Percentiles rank a stretch among this genome's conserved stretches.
phyloP scores from a whole-genome alignment of 2,113 vertebrate species.

The Capricornis sumatraensis region DNA sequence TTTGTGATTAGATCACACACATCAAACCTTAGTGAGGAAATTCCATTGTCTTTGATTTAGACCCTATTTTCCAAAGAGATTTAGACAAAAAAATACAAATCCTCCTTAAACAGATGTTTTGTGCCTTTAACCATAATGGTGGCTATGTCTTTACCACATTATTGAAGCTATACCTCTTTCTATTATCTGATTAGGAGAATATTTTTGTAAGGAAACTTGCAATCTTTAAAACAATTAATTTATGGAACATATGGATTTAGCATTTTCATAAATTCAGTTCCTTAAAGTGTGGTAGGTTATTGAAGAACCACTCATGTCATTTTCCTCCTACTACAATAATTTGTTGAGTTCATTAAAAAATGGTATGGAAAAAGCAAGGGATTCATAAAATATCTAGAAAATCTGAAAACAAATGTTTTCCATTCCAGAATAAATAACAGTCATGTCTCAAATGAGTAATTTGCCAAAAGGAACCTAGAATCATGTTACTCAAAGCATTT shows the following conservation, averaged over 20 bases:
- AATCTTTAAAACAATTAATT: not conserved
- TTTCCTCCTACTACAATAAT: not conserved
- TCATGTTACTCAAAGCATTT: not conserved
- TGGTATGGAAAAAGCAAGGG: not conserved
- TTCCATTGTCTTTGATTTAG: not conserved
- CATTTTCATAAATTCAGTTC: not conserved
- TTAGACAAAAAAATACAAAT: not conserved
- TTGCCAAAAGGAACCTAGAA: not conserved
- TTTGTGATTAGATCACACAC: not conserved
- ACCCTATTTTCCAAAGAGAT: not conserved
- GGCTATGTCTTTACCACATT: not conserved
- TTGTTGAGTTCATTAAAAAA: not conserved
- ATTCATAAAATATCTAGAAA: not conserved
- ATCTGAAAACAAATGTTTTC: not conserved
- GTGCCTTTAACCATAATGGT: not conserved
- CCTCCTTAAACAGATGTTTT: not conserved
- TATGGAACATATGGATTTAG: not conserved
- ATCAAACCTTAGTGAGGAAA: not conserved
- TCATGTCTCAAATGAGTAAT: not conserved
- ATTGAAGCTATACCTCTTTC: not conserved
- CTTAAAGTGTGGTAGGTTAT: not conserved
- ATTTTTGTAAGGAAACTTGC: not conserved
- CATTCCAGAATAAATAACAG: not conserved
- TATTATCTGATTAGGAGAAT: fast-evolving
- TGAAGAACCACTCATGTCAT: not conserved